A percentile compares a stretch with the other conserved stretches of the same genome.
These are phyloP conservation scores for Coregonus sp. DNA, from an alignment of 2,797 vertebrate species.

Conservation along the genomic window DNA sequence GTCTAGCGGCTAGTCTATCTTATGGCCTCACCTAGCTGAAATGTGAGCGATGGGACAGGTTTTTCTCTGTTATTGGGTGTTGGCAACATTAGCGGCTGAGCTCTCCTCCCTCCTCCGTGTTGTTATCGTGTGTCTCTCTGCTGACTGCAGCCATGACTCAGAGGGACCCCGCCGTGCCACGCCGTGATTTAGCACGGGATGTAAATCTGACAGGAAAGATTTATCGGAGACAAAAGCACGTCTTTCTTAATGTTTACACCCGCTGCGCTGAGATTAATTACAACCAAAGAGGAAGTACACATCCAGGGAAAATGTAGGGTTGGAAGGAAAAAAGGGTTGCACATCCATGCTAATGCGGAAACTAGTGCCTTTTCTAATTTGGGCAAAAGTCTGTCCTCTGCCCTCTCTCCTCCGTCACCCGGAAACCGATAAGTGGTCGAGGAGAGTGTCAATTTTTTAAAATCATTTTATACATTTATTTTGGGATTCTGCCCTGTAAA, in stretches of 20 bases:
- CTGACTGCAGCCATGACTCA: slow-evolving; percentile 18
- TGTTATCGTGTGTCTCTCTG: slow-evolving; percentile 3
- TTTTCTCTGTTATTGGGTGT: background rate
- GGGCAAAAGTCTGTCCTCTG: no score
- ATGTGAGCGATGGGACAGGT: background rate
- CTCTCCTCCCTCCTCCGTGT: no score
- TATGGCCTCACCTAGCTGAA: background rate
- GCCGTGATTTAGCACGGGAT: slow-evolving; percentile 48
- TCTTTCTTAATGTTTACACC: slow-evolving; percentile 65
- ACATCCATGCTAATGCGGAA: background rate
- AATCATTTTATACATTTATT: no score
- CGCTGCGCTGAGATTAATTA: slow-evolving; percentile 66
- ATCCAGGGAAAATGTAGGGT: slow-evolving; percentile 51
- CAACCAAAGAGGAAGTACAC: slow-evolving; percentile 59
- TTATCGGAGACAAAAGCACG: slow-evolving; percentile 53
- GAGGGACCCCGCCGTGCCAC: slow-evolving; percentile 27
- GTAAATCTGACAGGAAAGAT: slow-evolving; percentile 65
- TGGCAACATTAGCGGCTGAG: no score
- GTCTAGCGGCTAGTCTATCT: background rate
- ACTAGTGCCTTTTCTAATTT: background rate
- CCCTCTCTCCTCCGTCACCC: no score
- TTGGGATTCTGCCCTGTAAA: no score
- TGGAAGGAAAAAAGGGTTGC: background rate
- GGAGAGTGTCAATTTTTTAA: no score
- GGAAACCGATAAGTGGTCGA: no score